A percentile compares a stretch with the other conserved stretches of the same genome.
These are phyloP conservation scores for Macrophya alboannulata DNA, from an alignment of 2,888 invertebrate species.

Conservation along the genomic window DNA sequence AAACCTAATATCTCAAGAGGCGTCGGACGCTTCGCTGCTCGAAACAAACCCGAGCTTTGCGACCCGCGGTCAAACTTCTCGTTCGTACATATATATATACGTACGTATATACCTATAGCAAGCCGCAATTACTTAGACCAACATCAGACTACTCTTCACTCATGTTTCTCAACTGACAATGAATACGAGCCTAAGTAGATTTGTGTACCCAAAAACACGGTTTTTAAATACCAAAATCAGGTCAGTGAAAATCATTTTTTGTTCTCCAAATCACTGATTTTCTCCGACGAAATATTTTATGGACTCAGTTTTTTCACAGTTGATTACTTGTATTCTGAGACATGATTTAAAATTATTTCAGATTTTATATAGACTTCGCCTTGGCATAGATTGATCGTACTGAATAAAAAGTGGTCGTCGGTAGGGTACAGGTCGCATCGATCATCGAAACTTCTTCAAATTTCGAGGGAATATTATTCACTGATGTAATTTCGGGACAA, in stretches of 20 bases:
- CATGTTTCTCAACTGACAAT: neutral
- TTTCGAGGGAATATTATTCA: neutral
- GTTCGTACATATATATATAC: constrained; percentile 48
- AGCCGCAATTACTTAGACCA: constrained; percentile 66
- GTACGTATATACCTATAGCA: constrained; percentile 39
- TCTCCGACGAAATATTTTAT: too few relatives aligned
- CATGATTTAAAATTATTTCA: too few relatives aligned
- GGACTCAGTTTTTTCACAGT: too few relatives aligned
- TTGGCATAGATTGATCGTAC: too few relatives aligned
- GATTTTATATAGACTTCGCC: too few relatives aligned
- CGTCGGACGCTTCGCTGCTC: constrained; percentile 34
- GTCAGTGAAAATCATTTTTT: too few relatives aligned
- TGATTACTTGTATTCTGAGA: too few relatives aligned
- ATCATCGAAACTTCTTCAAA: neutral
- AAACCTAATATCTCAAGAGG: constrained; percentile 62
- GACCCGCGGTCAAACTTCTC: constrained; percentile 52
- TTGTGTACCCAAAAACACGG: neutral
- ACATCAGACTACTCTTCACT: constrained; percentile 56
- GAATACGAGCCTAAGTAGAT: neutral
- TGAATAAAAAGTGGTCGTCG: too few relatives aligned
- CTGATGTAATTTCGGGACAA: neutral
- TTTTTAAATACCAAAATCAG: too few relatives aligned
- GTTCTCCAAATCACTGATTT: too few relatives aligned
- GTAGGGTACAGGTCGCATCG: too few relatives aligned
- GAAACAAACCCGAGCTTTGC: constrained; percentile 40